These are phyloP conservation scores for Margaritifera margaritifera DNA, from an alignment of 2,888 invertebrate genomes.

Conservation along the genomic window DNA sequence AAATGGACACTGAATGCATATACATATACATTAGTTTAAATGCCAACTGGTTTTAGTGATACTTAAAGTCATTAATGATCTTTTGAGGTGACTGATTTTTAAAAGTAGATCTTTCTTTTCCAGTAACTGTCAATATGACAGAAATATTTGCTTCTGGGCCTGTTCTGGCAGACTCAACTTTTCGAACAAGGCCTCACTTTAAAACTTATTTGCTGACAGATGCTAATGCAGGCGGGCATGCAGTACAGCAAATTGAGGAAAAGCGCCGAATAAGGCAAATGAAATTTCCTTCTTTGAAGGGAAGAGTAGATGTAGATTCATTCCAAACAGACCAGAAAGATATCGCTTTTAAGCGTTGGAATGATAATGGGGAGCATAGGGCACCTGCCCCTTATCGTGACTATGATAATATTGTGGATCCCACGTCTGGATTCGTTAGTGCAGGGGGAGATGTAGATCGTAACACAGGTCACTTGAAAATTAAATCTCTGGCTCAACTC, in stretches of 20 bases:
- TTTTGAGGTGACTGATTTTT: background rate
- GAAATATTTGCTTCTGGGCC: constrained; percentile 44
- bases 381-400: constrained; percentile 62
- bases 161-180: constrained; percentile 61
- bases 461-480: constrained; percentile 61
- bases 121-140: constrained; percentile 44
- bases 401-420: constrained; percentile 70
- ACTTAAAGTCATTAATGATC: background rate
- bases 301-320: constrained; percentile 62
- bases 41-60: background rate
- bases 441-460: constrained; percentile 68
- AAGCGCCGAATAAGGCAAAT: constrained; percentile 61
- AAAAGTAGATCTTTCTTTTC: background rate
- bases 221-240: constrained; percentile 59
- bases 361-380: constrained; percentile 65
- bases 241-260: constrained; percentile 62
- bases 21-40: background rate
- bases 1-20: constrained; percentile 14
- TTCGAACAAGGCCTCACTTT: constrained; percentile 60
- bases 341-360: constrained; percentile 56
- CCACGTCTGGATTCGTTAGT: constrained; percentile 70
- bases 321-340: constrained; percentile 51
- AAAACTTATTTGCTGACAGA: constrained; percentile 57
- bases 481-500: constrained; percentile 61
- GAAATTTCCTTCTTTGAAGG: constrained; percentile 64